Base-by-base conservation (phyloP, 2,888 invertebrate genomes). In the Drepana falcataria region DNA sequence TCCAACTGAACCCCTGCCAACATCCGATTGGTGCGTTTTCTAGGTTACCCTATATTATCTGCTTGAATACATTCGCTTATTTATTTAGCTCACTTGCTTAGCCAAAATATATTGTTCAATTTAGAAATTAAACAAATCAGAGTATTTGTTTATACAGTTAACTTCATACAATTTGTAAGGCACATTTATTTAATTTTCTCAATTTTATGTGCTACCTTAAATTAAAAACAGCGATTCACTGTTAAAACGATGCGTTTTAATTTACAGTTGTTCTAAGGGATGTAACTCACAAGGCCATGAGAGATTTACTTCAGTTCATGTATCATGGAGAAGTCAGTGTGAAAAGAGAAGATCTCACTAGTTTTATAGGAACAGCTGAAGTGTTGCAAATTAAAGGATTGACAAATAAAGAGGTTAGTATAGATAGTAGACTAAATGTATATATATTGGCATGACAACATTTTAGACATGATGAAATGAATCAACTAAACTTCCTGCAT, bases 281-380 rank as follows among this genome's bases (percentile, higher is more conserved):
- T 91, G 93, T 95, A 53, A 92, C 93, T 55, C 93, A 94, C 76
- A 93, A 93, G 68, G 94, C 95, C 66, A 93, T 95, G 91, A 93
- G 92, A 73, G 94, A 95, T 75, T 93, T 95, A 73, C 83, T 95
- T 57, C 94, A 94, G 71, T 95, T 95, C 71, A 95, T 95, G 94
- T 95, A 95, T 71, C 93, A 94, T 83, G 95, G 95, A 52, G 95
- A 95, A 89, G 95, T 95, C 54, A 95, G 94, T 77, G 94, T 95
- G 53, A 92, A 94, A 68, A 91, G 94, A 66, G 95, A 95, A 75
- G 94, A 95, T 86, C 92, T 95, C 69, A 92, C 93, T 62, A 92
- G 93, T 73, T 95, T 95, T 86, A 88, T 95, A 72, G 93, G 94
- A 68, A 95, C 95, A 55, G 95, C 95, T 44, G 95, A 95, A 82